Base-by-base conservation (phyloP, 2,797 vertebrate species). In the Siniperca obscura region DNA sequence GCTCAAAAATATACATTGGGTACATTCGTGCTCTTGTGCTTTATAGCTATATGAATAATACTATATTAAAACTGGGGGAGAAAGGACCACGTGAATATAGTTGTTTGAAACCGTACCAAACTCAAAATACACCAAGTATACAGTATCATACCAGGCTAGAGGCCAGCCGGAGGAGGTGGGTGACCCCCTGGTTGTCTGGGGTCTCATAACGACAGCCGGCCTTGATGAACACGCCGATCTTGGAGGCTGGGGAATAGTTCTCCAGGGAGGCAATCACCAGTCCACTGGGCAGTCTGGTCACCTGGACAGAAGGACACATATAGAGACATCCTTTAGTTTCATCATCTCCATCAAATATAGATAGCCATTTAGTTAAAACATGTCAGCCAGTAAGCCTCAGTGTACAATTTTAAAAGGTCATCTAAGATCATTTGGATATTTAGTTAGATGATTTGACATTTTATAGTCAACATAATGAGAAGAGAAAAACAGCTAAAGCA, bases 201-300 rank as follows among this genome's bases (percentile, higher is more conserved):
- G 95, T 97, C 91, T 99, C 98, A 80, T 97, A 96, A 74, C 98
- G 96, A 88, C 97, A 98, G 82, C 98, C 98, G 0, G 97, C 95
- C 91, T 95, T 98, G 82, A 99, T 77, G 70, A 98, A 97, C 66
- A 99, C 97, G 4, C 97, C 96, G 36, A 99, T 98, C 91, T 96
- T 98, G 76, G 98, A 97, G 55, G 91, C 81, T 3, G 98, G 98
- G 60, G 97, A 97, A 80, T 97, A 97, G 83, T 98, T 98, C 87
- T 99, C 98, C 91, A 98, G 81, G 48, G 98, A 99, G 0, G 98
- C 96, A 16, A 99, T 96, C 84, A 98, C 93, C 87, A 99, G 94
- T 3, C 98, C 98, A 82, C 96, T 99, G 72, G 97, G 96, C 69
- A 99, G 93, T 71, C 94, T 98, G 88, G 96, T 94, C 81, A 96